Evolutionary conservation across 2,888 invertebrate genomes (phyloP), one percentile per base, ranked within the genome.

Genomic region (Eupithecia insigniata): DNA sequence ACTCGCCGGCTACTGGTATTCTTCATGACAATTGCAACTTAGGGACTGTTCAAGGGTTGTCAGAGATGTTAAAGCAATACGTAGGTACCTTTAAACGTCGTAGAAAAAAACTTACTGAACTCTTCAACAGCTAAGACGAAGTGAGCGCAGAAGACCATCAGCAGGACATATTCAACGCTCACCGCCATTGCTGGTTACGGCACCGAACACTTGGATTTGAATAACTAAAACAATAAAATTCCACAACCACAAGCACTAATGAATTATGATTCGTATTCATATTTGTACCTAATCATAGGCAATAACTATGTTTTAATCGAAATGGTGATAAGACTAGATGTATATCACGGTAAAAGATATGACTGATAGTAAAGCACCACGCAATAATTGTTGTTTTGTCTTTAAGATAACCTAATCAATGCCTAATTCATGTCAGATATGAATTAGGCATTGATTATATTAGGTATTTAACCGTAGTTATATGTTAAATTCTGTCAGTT

Each of bases 21-120:
- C 4, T 26, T 55, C 26, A 1, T 22, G 55, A 26, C 14, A 26
- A 55, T 55, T 12, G 26, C 22, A 55, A 14, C 12, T 0, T 55
- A n/a, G 4, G 3, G 4, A 26, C 12, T n/a, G 3, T 8, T n/a
- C 39, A 43, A 22, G 60, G 28, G 5, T 8, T 58, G 14, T 58
- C 16, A 58, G 51, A 51, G 8, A 43, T 43, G 1, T n/a, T n/a
- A n/a, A 46, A 46, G 18, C n/a, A 51, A 22, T 2, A 46, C 8
- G 18, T 51, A 51, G 2, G 46, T n/a, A 8, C 1, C 4, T n/a
- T 8, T 18, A 43, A 46, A 46, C 8, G 2, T 8, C 34, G 5
- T 36, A 14, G 36, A 64, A 34, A 22, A 26, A 64, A 16, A 85
- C 90, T 86, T 82, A 90, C 90, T 90, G 67, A 83, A 83, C 69